phyloP scores from a whole-genome alignment of 2,797 vertebrate genomes.

The Morelia viridis region DNA sequence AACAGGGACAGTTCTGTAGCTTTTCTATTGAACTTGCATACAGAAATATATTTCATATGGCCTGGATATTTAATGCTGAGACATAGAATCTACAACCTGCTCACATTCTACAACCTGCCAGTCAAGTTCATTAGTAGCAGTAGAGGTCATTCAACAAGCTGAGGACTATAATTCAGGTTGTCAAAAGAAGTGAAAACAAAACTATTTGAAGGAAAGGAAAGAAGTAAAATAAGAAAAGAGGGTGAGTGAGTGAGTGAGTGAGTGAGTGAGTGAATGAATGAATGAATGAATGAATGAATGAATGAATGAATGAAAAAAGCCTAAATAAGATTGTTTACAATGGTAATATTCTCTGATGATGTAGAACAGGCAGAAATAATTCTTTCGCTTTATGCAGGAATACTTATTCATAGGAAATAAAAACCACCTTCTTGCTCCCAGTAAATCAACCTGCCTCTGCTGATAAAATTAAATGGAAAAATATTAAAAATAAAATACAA shows the following conservation, averaged over 20 bases:
- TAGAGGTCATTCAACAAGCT: slow-evolving; percentile 1
- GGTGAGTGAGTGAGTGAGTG: no score
- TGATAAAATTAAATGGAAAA: neutral
- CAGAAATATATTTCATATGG: neutral
- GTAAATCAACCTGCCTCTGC: neutral
- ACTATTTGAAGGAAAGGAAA: slow-evolving; percentile 40
- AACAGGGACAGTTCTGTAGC: neutral
- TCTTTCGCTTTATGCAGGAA: neutral
- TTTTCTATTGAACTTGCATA: neutral
- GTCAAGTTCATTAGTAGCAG: slow-evolving; percentile 28
- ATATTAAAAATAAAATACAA: neutral
- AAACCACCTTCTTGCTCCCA: neutral
- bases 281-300: neutral
- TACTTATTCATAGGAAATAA: neutral
- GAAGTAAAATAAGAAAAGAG: neutral
- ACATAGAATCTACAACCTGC: neutral
- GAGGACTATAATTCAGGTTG: slow-evolving; percentile 6
- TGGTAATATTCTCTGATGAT: slow-evolving; percentile 23
- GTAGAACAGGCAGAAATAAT: slow-evolving; percentile 6
- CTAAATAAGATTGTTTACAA: slow-evolving; percentile 37
- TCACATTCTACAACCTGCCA: slow-evolving; percentile 25
- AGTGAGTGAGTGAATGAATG: no score
- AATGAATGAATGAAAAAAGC: slow-evolving; percentile 3
- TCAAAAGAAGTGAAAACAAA: slow-evolving; percentile 52
- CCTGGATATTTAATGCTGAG: neutral